Evolutionary conservation across 2,113 vertebrate genomes (phyloP), one percentile per base, ranked within the genome.

Genomic region (Anhinga rufa): DNA sequence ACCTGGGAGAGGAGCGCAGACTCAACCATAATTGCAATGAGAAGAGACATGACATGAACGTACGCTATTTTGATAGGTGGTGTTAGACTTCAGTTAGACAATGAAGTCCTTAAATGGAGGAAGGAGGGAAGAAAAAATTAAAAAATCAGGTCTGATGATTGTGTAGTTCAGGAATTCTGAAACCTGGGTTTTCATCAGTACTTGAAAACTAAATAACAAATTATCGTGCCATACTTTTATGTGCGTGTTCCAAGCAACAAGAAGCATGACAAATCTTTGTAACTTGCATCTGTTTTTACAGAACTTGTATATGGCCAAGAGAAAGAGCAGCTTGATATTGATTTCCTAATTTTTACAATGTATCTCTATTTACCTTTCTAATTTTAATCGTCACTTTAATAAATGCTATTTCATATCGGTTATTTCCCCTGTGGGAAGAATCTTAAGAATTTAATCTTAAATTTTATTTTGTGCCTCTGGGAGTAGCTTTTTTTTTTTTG

Each of bases 281-380:
- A n/a, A 14, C 24, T 71, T 65, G 34, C 34, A 32, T 48, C 38
- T 54, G 22, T 15, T 82, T 86, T 71, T 54, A 42, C 4, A 71
- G 31, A 34, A 25, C 14, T 80, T 32, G 0, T 3, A 9, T 0
- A 0, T 20, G 5, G 24, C 9, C 17, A 51, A 62, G 54, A 54
- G 20, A 72, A 69, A 75, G 25, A 22, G 14, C 14, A 64, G 12
- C 38, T 29, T 54, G 11, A 29, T 49, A 71, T 1, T 6, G 34
- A 54, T 71, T 60, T 60, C 22, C 13, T 60, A 29, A 60, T 29
- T 86, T 46, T 86, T 36, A 70, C 25, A 60, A 25, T 64, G 14
- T 26, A 19, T 52, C 3, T 80, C 14, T 70, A 6, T 60, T 78
- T 72, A 38, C 19, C 12, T 60, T 34, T 42, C 19, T 51, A 17